Percentiles rank a stretch among this genome's conserved stretches.
Evolutionary conservation across 2,797 vertebrate genomes (phyloP).

Genomic region (Enteromius fasciolatus): DNA sequence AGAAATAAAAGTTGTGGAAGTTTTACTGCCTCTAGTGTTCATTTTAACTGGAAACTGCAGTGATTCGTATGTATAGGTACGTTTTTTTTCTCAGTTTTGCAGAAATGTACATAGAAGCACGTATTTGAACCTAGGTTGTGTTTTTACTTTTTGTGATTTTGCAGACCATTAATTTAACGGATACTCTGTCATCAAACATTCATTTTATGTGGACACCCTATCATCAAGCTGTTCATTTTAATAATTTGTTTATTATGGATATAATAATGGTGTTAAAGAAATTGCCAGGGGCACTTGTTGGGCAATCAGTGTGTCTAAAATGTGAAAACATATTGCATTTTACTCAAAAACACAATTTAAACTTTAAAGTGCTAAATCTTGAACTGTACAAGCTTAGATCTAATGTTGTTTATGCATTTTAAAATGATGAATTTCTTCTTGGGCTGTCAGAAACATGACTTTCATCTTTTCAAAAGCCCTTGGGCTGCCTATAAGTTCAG

Average conservation of each 20-base stretch:
- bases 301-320: slow-evolving; percentile 9
- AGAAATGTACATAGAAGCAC: too few species aligned
- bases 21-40: too few species aligned
- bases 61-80: too few species aligned
- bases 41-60: too few species aligned
- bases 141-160: neutral
- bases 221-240: neutral
- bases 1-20: too few species aligned
- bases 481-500: neutral
- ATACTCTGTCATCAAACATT: neutral
- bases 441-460: slow-evolving; percentile 5
- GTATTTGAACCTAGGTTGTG: too few species aligned
- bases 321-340: slow-evolving; percentile 18
- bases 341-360: slow-evolving; percentile 38
- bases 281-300: neutral
- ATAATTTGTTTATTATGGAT: slow-evolving; percentile 33
- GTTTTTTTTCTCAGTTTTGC: too few species aligned
- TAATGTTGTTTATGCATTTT: slow-evolving; percentile 51
- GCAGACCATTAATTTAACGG: slow-evolving; percentile 19
- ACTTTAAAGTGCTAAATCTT: slow-evolving; percentile 37
- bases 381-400: slow-evolving; percentile 31
- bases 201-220: neutral
- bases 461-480: slow-evolving; percentile 33
- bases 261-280: slow-evolving; percentile 15
- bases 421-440: slow-evolving; percentile 1